Evolutionary conservation across 2,888 invertebrate species (phyloP).

Genomic region (Lacanobia oleracea): DNA sequence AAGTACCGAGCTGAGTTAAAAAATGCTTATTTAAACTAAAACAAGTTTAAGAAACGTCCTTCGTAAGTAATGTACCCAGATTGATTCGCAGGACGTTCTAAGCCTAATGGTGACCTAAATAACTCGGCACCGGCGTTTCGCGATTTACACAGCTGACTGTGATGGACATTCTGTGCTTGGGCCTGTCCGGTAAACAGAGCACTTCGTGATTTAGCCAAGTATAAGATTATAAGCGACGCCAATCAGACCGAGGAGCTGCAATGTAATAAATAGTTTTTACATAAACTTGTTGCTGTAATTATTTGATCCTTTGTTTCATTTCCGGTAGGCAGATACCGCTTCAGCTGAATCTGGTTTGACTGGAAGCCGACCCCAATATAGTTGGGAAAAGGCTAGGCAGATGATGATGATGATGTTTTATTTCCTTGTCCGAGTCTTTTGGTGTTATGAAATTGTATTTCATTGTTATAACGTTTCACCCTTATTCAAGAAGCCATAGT

Average conservation of each 20-base stretch:
- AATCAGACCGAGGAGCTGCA: slow-evolving; percentile 65
- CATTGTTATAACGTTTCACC: neutral
- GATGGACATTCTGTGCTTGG: slow-evolving; percentile 9
- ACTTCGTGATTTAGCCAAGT: slow-evolving; percentile 24
- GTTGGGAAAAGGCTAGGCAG: too few relatives aligned
- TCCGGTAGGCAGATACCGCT: too few relatives aligned
- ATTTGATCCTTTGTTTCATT: neutral
- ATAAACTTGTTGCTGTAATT: neutral
- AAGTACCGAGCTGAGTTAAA: neutral
- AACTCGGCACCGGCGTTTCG: slow-evolving; percentile 59
- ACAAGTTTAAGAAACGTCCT: slow-evolving; percentile 33
- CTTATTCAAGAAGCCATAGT: neutral
- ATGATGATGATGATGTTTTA: too few relatives aligned
- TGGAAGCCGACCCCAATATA: too few relatives aligned
- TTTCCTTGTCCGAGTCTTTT: neutral
- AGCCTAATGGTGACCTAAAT: slow-evolving; percentile 61
- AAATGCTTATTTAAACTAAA: neutral
- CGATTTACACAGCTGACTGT: slow-evolving; percentile 25
- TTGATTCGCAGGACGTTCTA: slow-evolving; percentile 61
- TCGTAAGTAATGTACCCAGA: slow-evolving; percentile 22
- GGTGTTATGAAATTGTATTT: neutral
- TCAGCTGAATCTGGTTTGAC: too few relatives aligned
- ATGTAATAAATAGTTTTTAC: neutral
- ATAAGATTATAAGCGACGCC: slow-evolving; percentile 59
- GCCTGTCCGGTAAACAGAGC: slow-evolving; percentile 23